Evolutionary conservation across 2,888 invertebrate species (phyloP), one percentile per base, ranked within the genome.

Genomic region (Agapostemon virescens): DNA sequence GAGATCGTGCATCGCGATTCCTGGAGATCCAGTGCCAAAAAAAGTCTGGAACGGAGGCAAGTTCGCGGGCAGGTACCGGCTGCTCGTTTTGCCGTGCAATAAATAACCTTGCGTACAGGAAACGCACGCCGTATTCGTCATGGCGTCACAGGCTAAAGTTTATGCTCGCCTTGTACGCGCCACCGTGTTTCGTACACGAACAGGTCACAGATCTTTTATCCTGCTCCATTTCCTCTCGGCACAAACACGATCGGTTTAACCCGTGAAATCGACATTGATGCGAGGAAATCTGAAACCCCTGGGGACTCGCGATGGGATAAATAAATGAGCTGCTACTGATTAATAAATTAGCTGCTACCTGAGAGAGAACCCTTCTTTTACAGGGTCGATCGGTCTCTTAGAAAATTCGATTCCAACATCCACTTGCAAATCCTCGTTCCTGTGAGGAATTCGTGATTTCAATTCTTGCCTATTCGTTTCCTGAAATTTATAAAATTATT

Each of bases 81-180:
- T 17, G 38, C 67, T 58, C 74, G 74, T 81, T 80, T 82, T 73
- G 74, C 74, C 83, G 70, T 78, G 85, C 83, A 79, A 87, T 85
- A 88, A 88, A 86, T 85, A 86, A 88, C 85, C 85, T 84, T 83
- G 84, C 77, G 79, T 82, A 84, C 88, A 89, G 88, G 89, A 89
- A 88, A 87, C 86, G 88, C 83, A 83, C 74, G 81, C 87, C 88
- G 85, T 88, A 88, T 87, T 88, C 83, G 85, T 88, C 84, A 81
- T 85, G 84, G 79, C 82, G 85, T 87, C 84, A 70, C 82, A 72
- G 80, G 69, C 55, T 33, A 42, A 58, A 58, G 80, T 26, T 20
- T 61, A 61, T 49, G 71, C 49, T 55, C 61, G 61, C 36, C 40
- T 40, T 40, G 45, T 33, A 26, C 68, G 72, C 69, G 20, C 49